Evolutionary conservation across 2,888 invertebrate genomes (phyloP).

Genomic region (Abscondita cerata): DNA sequence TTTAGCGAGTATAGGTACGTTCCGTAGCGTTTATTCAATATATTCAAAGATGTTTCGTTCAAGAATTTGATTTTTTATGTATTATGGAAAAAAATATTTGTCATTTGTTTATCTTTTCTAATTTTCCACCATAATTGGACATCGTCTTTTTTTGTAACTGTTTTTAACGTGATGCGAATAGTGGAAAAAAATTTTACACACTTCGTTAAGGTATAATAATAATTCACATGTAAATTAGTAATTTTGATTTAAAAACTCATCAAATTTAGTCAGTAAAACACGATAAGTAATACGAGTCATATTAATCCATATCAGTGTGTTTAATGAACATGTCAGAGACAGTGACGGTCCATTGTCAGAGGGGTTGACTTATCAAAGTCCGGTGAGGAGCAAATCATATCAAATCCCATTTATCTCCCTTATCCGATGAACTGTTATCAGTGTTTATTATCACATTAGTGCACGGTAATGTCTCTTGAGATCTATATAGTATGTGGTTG

Average conservation of each 20-base stretch:
- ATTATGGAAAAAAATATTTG: too few relatives aligned
- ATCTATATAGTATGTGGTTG: conserved; percentile 28
- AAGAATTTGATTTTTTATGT: too few relatives aligned
- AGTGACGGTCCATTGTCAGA: conserved; percentile 47
- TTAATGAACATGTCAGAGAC: conserved; percentile 56
- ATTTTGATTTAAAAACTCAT: conserved; percentile 44
- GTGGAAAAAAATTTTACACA: conserved; percentile 9
- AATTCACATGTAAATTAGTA: conserved; percentile 30
- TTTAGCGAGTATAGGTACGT: too few relatives aligned
- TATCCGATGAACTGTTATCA: conserved; percentile 41
- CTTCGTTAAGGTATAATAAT: conserved; percentile 14
- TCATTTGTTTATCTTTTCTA: too few relatives aligned
- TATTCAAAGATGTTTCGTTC: too few relatives aligned
- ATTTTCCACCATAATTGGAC: too few relatives aligned
- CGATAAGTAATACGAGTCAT: conserved; percentile 51
- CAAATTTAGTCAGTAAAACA: conserved; percentile 43
- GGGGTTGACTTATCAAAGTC: conserved; percentile 42
- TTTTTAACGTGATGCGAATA: conserved; percentile 10
- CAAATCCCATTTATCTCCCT: conserved; percentile 42
- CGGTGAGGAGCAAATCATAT: conserved; percentile 39
- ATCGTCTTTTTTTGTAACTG: not conserved
- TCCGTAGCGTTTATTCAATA: too few relatives aligned
- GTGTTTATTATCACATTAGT: conserved; percentile 48
- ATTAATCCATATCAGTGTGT: conserved; percentile 46
- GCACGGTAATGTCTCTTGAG: conserved; percentile 41